Evolutionary conservation across 2,888 invertebrate species (phyloP).

Genomic region (Dolomedes plantarius): DNA sequence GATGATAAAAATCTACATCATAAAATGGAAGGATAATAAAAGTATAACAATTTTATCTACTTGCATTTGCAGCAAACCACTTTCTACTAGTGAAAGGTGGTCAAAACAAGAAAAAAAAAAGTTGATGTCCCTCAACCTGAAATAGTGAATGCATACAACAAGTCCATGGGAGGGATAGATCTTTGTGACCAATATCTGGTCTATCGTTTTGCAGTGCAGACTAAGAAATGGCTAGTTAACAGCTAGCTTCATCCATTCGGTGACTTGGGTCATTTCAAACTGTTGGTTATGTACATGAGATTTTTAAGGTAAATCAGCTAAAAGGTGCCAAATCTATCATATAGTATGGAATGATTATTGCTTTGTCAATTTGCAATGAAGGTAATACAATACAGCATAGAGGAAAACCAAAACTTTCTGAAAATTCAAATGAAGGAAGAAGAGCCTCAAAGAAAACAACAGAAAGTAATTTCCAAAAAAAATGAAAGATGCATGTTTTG

Average conservation of each 20-base stretch:
- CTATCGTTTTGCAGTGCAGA: not conserved
- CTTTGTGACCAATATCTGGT: slow-evolving; percentile 1
- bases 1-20: slow-evolving; percentile 1
- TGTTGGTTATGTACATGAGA: not conserved
- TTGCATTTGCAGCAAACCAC: slow-evolving; percentile 13
- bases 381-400: not conserved
- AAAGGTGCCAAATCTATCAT: not conserved
- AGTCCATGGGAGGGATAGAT: slow-evolving; percentile 12
- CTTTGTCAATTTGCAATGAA: not conserved
- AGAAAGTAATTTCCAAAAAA: not conserved
- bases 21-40: slow-evolving; percentile 35
- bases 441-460: not conserved
- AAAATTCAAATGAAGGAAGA: too few relatives aligned
- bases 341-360: not conserved
- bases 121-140: slow-evolving; percentile 20
- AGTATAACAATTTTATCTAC: not conserved
- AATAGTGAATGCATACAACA: not conserved
- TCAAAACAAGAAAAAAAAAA: slow-evolving; percentile 21
- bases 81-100: not conserved
- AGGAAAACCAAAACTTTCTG: not conserved
- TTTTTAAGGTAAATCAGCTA: not conserved
- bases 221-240: too few relatives aligned
- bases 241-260: slow-evolving; percentile 6
- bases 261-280: slow-evolving; percentile 8
- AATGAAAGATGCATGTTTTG: too few relatives aligned